A percentile compares a stretch with the other conserved stretches of the same genome.
Evolutionary conservation across 2,888 invertebrate species (phyloP).

Genomic region (Bhutanitis thaidina): DNA sequence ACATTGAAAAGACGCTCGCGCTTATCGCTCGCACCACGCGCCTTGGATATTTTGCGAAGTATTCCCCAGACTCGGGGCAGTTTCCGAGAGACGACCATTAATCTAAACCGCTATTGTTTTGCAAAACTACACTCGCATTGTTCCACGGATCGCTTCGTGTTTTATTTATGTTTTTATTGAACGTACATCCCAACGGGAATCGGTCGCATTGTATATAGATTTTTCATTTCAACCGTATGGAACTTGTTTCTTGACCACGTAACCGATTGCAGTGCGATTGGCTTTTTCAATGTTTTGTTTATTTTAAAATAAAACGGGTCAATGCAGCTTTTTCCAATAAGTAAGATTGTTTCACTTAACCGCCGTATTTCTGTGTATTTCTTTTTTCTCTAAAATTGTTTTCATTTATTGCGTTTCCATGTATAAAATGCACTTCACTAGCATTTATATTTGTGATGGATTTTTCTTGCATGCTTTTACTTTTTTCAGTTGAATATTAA

Average conservation of each 20-base stretch:
- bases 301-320: constrained; percentile 14
- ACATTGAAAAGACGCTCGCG: constrained; percentile 1
- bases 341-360: constrained; percentile 15
- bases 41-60: constrained; percentile 29
- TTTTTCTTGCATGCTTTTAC: no score
- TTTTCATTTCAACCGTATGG: constrained; percentile 18
- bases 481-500: no score
- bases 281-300: constrained; percentile 19
- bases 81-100: constrained; percentile 31
- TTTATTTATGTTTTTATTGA: constrained; percentile 25
- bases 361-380: not conserved
- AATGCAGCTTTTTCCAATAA: constrained; percentile 17
- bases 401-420: constrained; percentile 1
- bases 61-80: constrained; percentile 25
- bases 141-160: constrained; percentile 21
- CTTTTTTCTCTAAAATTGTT: constrained; percentile 1
- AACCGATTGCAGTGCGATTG: constrained; percentile 20
- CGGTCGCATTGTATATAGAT: constrained; percentile 19
- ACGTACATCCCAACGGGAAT: constrained; percentile 17
- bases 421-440: not conserved
- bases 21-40: constrained; percentile 8
- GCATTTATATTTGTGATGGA: no score
- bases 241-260: constrained; percentile 18
- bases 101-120: constrained; percentile 35
- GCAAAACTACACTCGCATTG: constrained; percentile 26